Base-by-base conservation (phyloP, 1,140 invertebrate genomes). In the Cylas formicarius region DNA sequence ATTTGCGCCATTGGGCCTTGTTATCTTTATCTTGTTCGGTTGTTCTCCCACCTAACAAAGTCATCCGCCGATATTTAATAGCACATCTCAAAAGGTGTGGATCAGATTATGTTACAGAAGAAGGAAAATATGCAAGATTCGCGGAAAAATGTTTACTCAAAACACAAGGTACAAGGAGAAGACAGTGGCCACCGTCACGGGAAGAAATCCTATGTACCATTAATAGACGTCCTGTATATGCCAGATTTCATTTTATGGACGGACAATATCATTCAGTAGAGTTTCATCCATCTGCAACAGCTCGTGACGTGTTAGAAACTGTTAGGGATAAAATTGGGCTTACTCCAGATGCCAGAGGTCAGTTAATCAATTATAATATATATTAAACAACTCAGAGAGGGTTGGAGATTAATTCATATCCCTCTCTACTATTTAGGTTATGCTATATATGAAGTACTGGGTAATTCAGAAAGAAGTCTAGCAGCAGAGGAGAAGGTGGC, bases 131-230 rank as follows among this genome's bases (percentile, higher is more conserved):
- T 67, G 90, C 93, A 4, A 71, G 91, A 55, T 92, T 95, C 62
- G 89, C 90, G 19, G 86, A 95, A 63, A 93, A 91, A 79, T 89
- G 87, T 63, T 73, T 92, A 20, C 75, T 80, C 31, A 84, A 89
- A 63, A 91, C 86, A 21, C 80, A 88, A 52, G 87, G 89, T 40
- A 92, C 90, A 3, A 74, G 85, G 19, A 76, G 88, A 18, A 74
- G 92, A 0, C 85, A 92, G 52, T 90, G 86, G 76, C 84, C 91
- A n/a, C 92, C 92, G 4, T 94, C 90, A 5, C 78, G 84, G 36
- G 88, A 92, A 60, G 93, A 96, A 71, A 87, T 97, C 48, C 74
- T 92, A 49, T 95, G 90, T 63, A 91, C 91, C 1, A 89, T 90
- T 10, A 90, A 92, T 56, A 75, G 91, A 28, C 73, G 90, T 44